Conservation (phyloP, 92 coral and sea anemone species). For the Desmophyllum pertusum region DNA sequence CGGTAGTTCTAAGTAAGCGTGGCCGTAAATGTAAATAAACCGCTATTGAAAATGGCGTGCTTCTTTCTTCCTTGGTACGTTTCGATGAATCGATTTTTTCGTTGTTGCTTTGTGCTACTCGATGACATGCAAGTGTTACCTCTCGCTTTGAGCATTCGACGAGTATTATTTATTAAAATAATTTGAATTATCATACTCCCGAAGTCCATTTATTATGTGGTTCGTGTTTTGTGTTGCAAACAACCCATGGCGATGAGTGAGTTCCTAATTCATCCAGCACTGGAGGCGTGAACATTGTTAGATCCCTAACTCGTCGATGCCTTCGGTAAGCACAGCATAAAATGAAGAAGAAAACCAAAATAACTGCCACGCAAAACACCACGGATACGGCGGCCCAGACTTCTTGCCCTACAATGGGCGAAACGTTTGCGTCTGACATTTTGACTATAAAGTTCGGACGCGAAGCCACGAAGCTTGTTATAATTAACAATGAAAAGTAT, state of each 20-base stretch:
- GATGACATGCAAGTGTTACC: background rate
- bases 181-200: background rate
- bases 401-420: constrained; percentile 70
- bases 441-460: background rate
- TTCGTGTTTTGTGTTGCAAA: constrained; percentile 12
- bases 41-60: background rate
- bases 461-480: background rate
- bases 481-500: background rate
- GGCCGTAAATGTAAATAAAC: background rate
- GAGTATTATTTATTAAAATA: background rate
- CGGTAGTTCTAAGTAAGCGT: background rate
- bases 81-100: background rate
- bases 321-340: constrained; percentile 87
- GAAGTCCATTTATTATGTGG: background rate
- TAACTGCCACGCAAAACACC: constrained; percentile 78
- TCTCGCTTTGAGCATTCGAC: background rate
- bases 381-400: constrained; percentile 91
- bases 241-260: constrained; percentile 9
- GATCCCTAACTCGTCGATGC: constrained; percentile 78
- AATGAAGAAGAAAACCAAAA: constrained; percentile 78
- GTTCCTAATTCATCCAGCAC: background rate
- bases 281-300: constrained; percentile 37
- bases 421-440: constrained; percentile 67
- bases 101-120: background rate
- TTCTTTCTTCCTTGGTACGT: background rate